Conservation (phyloP, 2,113 vertebrate genomes). For the Gobio gobio region DNA sequence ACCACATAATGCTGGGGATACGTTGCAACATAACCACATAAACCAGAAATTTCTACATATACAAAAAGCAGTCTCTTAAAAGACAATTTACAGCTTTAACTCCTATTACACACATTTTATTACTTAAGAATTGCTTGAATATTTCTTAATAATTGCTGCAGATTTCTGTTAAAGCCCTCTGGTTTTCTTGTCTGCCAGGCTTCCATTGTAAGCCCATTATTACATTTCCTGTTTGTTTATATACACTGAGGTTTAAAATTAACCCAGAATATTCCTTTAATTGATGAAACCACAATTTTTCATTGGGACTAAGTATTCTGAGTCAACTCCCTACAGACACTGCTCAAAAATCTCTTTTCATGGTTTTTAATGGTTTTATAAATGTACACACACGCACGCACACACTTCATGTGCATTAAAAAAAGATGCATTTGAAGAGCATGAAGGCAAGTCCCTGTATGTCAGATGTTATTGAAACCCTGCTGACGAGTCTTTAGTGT, state of each 20-base stretch:
- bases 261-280: background rate
- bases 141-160: background rate
- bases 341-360: background rate
- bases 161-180: background rate
- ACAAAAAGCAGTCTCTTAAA: background rate
- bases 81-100: background rate
- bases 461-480: background rate
- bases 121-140: slow-evolving; percentile 7
- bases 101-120: slow-evolving; percentile 2
- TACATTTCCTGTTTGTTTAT: background rate
- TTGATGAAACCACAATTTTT: background rate
- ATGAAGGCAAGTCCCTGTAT: background rate
- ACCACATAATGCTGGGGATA: background rate
- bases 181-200: background rate
- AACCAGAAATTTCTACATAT: background rate
- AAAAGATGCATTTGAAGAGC: background rate
- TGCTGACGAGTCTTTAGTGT: background rate
- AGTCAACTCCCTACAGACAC: background rate
- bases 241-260: background rate
- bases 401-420: background rate
- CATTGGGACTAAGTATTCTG: background rate
- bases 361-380: background rate
- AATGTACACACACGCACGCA: background rate
- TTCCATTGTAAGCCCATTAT: background rate
- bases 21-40: background rate